Base-by-base conservation (phyloP, 92 coral and sea anemone species). In the Paragorgia papillata region DNA sequence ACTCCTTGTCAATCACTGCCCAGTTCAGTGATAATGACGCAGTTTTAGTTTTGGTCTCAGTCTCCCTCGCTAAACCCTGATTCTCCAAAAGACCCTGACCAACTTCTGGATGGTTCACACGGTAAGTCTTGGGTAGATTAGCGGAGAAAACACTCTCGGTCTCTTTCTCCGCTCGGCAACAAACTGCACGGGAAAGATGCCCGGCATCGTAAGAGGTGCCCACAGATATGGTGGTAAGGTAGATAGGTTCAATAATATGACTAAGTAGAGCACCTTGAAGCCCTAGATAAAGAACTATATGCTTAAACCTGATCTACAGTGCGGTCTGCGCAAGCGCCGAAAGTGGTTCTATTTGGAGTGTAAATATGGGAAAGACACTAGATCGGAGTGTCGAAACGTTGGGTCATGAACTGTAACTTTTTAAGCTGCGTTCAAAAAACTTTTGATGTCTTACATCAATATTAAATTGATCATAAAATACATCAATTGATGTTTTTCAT, bases 51-150 rank as follows among this genome's bases (percentile, higher is more conserved):
- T 89, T 92, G 9, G 92, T 92, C 54, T 92, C 97, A 10, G 88
- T 79, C 34, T 83, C 85, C 17, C 97, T 85, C 6, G 88, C 40
- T 20, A 66, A 62, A 33, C 85, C 92, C 83, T 85, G 78, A 39
- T 12, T 2, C 10, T 51, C 86, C 32, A 92, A 84, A 57, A 83
- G 90, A 34, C 97, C 97, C 67, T 79, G 76, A 82, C 84, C 85
- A 17, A 92, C 59, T 40, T 76, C 80, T 44, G 97, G 97, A 87
- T 89, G 96, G 68, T 92, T 87, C 63, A 92, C 97, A 87, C 87
- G 92, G 57, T 92, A 84, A 58, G 89, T 92, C 9, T 62, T 53
- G 0, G 96, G 97, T 4, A 89, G 84, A 33, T 58, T 79, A 18
- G 57, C 78, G 2, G 96, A 94, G 2, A 89, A 81, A 31, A 51